These are phyloP conservation scores for Hydrocynus forskahlii DNA, from an alignment of 2,797 vertebrate genomes.

Conservation along the genomic window DNA sequence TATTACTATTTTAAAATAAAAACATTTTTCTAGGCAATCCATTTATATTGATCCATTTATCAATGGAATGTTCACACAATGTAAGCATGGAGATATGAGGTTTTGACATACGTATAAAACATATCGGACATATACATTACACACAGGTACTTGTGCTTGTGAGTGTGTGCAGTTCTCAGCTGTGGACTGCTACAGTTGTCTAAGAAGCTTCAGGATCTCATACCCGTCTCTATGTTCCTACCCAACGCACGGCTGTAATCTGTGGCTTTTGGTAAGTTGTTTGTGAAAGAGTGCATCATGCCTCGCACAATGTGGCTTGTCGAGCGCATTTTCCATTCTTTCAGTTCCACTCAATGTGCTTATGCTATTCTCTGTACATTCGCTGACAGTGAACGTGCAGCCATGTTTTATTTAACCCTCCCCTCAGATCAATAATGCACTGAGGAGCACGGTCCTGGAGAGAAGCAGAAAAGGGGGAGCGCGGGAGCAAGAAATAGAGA, in stretches of 20 bases:
- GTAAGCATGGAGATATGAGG: no score
- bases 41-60: no score
- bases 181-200: neutral
- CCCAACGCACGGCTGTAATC: neutral
- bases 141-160: no score
- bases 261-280: constrained; percentile 13
- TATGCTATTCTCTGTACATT: constrained; percentile 39
- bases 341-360: constrained; percentile 14
- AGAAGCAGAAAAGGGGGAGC: constrained; percentile 13
- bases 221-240: neutral
- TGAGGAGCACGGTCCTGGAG: constrained; percentile 38
- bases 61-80: no score
- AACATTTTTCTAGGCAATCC: neutral
- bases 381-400: constrained; percentile 47
- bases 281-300: constrained; percentile 36
- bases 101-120: no score
- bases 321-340: constrained; percentile 15
- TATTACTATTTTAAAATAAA: neutral
- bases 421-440: constrained; percentile 60
- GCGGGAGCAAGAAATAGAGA: constrained; percentile 7
- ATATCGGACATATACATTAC: no score
- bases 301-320: constrained; percentile 16
- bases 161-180: constrained; percentile 10
- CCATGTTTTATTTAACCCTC: constrained; percentile 60
- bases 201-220: neutral